Conservation (phyloP, 2,797 vertebrate species). For the Phataginus tetradactyla region DNA sequence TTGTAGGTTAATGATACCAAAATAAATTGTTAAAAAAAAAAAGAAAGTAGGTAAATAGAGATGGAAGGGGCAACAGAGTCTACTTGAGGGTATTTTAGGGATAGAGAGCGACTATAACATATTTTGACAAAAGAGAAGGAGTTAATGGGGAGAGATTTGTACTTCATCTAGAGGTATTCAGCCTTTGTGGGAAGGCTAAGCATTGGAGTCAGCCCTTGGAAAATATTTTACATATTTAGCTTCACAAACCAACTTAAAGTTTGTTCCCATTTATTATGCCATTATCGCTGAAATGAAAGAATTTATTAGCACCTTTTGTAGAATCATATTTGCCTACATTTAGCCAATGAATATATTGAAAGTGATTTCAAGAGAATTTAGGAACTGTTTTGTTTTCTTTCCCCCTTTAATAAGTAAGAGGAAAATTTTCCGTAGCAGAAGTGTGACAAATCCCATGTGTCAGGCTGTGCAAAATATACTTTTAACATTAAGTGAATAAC, state of each 20-base stretch:
- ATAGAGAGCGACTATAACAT: background rate
- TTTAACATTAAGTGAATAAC: constrained; percentile 75
- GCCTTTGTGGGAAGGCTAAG: background rate
- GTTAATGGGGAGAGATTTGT: background rate
- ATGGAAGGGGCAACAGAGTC: background rate
- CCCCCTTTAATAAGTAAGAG: constrained; percentile 44
- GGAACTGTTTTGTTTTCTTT: constrained; percentile 47
- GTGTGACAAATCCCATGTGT: constrained; percentile 49
- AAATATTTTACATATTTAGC: constrained; percentile 54
- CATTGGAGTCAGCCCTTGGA: background rate
- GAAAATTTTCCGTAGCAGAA: constrained; percentile 52
- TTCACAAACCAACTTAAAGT: background rate
- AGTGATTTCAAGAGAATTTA: constrained; percentile 32
- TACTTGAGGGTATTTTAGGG: background rate
- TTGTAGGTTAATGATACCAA: too few relatives aligned
- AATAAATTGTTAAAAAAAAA: too few relatives aligned
- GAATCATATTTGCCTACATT: background rate
- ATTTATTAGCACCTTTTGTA: constrained; percentile 48
- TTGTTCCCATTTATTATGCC: constrained; percentile 27
- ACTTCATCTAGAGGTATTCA: background rate
- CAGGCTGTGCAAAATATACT: constrained; percentile 33
- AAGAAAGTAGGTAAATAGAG: background rate
- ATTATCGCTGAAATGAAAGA: constrained; percentile 29
- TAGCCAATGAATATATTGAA: constrained; percentile 48
- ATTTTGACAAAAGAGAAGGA: background rate